A percentile compares a stretch with the other conserved stretches of the same genome.
These are phyloP conservation scores for Ooceraea biroi DNA, from an alignment of 1,140 invertebrate species.

Conservation along the genomic window DNA sequence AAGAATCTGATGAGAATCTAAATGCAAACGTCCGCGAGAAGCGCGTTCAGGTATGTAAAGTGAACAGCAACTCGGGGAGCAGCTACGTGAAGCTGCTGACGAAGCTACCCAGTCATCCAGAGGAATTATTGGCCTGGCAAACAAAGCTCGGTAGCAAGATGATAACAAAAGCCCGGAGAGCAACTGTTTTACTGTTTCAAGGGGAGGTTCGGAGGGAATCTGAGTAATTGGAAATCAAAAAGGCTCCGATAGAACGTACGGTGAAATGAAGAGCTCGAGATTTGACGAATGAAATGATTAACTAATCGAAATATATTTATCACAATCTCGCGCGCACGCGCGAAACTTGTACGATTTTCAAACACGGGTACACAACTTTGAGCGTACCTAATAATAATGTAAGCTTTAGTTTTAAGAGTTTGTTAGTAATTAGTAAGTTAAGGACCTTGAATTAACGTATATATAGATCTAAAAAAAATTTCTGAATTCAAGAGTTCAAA, in stretches of 20 bases:
- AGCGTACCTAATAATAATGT: slow-evolving; percentile 40
- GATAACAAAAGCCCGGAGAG: neutral
- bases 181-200: neutral
- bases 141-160: neutral
- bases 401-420: slow-evolving; percentile 59
- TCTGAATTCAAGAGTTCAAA: slow-evolving; percentile 38
- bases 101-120: neutral
- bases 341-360: slow-evolving; percentile 19
- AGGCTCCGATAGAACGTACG: neutral
- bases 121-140: slow-evolving; percentile 2
- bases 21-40: neutral
- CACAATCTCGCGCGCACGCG: too few species aligned
- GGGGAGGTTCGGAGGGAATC: neutral
- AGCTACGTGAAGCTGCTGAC: neutral
- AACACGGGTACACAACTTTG: slow-evolving; percentile 13
- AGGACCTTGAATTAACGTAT: slow-evolving; percentile 35
- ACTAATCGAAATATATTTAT: neutral
- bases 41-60: neutral
- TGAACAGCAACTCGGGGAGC: neutral
- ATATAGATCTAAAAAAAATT: slow-evolving; percentile 42
- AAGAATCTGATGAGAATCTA: slow-evolving; percentile 8
- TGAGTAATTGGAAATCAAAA: neutral
- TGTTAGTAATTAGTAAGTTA: slow-evolving; percentile 53
- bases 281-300: neutral
- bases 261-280: neutral